These are phyloP conservation scores for Xestoiulus laeticollis DNA, from an alignment of 2,888 invertebrate genomes.

Conservation along the genomic window DNA sequence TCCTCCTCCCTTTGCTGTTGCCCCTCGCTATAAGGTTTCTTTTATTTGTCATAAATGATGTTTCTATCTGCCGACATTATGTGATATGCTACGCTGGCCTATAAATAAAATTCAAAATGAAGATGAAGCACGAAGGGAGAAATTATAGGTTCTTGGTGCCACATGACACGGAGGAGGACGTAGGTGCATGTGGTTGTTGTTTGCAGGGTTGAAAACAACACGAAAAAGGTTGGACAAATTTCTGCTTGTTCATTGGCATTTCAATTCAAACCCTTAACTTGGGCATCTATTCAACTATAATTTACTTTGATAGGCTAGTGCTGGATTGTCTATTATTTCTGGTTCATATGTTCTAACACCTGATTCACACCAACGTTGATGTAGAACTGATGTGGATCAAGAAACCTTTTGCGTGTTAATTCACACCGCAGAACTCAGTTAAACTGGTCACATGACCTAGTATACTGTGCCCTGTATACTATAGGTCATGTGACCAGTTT, in stretches of 20 bases:
- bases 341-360: no score
- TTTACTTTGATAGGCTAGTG: background rate
- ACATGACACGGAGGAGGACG: background rate
- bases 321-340: no score
- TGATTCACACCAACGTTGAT: no score
- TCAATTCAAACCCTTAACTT: background rate
- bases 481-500: no score
- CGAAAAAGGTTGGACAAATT: background rate
- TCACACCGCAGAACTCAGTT: no score
- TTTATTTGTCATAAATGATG: slow-evolving; percentile 37
- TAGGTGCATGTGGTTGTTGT: background rate
- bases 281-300: background rate
- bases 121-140: slow-evolving; percentile 23
- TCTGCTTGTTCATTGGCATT: background rate
- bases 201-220: background rate
- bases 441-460: no score
- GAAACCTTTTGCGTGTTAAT: no score
- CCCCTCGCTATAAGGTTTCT: slow-evolving; percentile 21
- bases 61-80: slow-evolving; percentile 37
- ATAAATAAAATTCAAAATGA: slow-evolving; percentile 34
- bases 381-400: no score
- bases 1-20: background rate
- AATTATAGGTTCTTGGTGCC: slow-evolving; percentile 10
- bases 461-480: no score
- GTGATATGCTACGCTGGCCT: slow-evolving; percentile 37